Conservation (phyloP, 2,797 vertebrate genomes). For the Toxotes lorentzi region DNA sequence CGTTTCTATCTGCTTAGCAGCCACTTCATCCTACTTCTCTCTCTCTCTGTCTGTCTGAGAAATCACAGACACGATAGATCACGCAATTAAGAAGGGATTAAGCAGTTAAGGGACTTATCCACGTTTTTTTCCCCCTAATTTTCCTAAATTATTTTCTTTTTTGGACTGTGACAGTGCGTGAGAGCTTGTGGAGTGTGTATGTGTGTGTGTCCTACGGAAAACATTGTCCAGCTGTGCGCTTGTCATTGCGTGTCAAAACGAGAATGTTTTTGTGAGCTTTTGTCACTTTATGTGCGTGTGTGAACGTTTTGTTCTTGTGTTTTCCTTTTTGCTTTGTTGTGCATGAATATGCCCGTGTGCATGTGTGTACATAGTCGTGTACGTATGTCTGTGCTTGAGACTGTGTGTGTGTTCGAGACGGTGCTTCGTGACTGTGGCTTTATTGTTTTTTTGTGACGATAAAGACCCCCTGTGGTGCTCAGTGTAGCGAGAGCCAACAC, state of each 20-base stretch:
- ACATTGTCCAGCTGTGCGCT: slow-evolving; percentile 60
- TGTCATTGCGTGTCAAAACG: slow-evolving; percentile 50
- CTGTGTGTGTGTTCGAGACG: slow-evolving; percentile 55
- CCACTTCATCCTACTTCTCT: slow-evolving; percentile 39
- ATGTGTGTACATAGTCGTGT: slow-evolving; percentile 16
- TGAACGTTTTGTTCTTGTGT: neutral
- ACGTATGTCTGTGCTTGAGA: slow-evolving; percentile 11
- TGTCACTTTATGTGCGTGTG: slow-evolving; percentile 35
- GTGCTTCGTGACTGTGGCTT: slow-evolving; percentile 83
- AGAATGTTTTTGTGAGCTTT: slow-evolving; percentile 56
- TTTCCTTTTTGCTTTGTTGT: slow-evolving; percentile 13
- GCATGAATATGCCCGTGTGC: slow-evolving; percentile 27
- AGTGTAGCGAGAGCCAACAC: slow-evolving; percentile 80
- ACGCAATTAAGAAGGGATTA: slow-evolving; percentile 79
- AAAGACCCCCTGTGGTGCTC: slow-evolving; percentile 83
- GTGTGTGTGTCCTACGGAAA: slow-evolving; percentile 35
- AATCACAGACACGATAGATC: slow-evolving; percentile 71
- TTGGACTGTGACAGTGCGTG: slow-evolving; percentile 20
- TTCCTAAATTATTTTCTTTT: slow-evolving; percentile 71
- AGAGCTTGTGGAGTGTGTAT: slow-evolving; percentile 28
- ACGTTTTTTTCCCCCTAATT: slow-evolving; percentile 66
- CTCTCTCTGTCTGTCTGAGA: slow-evolving; percentile 41
- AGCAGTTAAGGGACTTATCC: slow-evolving; percentile 69
- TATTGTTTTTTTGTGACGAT: slow-evolving; percentile 80
- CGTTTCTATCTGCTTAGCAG: slow-evolving; percentile 53